phyloP scores from a whole-genome alignment of 2,113 vertebrate species.

The Opisthocomus hoazin region DNA sequence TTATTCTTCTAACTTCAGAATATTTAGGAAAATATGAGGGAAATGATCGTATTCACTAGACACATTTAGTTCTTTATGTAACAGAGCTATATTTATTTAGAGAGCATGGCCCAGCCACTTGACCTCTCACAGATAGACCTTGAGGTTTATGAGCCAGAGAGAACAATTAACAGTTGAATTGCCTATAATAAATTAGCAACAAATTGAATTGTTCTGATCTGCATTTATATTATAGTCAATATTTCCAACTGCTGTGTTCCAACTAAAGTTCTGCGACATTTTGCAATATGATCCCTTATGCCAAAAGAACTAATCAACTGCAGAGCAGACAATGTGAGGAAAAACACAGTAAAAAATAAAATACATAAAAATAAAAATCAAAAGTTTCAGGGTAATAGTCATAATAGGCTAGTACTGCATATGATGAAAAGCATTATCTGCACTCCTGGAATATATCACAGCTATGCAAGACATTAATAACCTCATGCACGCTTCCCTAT shows the following conservation, averaged over 20 bases:
- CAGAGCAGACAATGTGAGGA: background rate
- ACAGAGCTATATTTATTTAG: constrained; percentile 28
- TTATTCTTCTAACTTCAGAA: background rate
- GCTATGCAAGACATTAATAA: constrained; percentile 37
- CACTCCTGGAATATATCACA: constrained; percentile 33
- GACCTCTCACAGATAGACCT: constrained; percentile 23
- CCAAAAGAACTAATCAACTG: background rate
- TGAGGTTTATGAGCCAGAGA: constrained; percentile 48
- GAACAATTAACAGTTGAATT: constrained; percentile 51
- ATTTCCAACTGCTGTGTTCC: background rate
- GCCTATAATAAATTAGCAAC: constrained; percentile 54
- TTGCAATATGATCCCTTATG: background rate
- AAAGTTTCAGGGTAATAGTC: background rate
- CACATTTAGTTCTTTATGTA: background rate
- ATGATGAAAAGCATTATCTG: background rate
- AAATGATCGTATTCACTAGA: background rate
- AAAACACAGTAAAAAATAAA: background rate
- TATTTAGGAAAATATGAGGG: background rate
- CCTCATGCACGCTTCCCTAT: background rate
- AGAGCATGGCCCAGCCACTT: background rate
- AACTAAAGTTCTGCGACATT: background rate
- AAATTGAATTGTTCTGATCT: constrained; percentile 50
- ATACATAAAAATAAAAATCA: background rate
- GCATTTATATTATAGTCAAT: constrained; percentile 5
- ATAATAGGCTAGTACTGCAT: background rate